Evolutionary conservation across 1,140 invertebrate genomes (phyloP), one percentile per base, ranked within the genome.

Genomic region (Ips typographus): DNA sequence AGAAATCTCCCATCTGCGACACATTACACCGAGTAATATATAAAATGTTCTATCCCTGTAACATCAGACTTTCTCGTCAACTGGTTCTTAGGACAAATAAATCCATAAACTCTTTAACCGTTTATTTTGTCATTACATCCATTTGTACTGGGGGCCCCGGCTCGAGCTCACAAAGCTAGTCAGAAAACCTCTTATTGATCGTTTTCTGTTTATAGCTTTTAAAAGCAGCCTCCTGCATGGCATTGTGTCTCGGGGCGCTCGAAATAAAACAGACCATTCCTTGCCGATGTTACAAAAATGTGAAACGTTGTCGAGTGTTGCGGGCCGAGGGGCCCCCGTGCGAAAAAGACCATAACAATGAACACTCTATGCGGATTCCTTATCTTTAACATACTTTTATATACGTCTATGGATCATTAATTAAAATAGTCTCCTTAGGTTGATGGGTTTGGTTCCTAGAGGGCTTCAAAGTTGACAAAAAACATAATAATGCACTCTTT

Each of bases 181-280:
- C 52, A 66, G 42, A 66, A 57, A 66, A 66, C 39, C 56, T 68
- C 57, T 68, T 68, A 68, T 68, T 68, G 65, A 68, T 68, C 65
- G 65, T 68, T 68, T 22, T 68, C 65, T 68, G 57, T 68, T 68
- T 60, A 68, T 68, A 68, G 65, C 65, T 68, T 68, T 68, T 68
- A 68, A 68, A 68, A 68, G 65, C 47, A 55, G 65, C 65, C 57
- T 60, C 57, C 47, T 39, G 57, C 65, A 52, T 52, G 65, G 65
- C 52, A 68, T 67, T 68, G 41, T 68, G 63, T 53, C 47, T 60
- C 47, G 8, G 64, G 40, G 64, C 64, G 64, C 64, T 40, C 40
- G 56, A 66, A 66, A 66, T 44, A 44, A 66, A 66, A 65, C 63
- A 42, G 40, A 65, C 40, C 51, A 56, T 42, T 65, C 53, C 39